A percentile compares a stretch with the other conserved stretches of the same genome.
phyloP scores from a whole-genome alignment of 2,113 vertebrate genomes.

The Nothobranchius kuhntae region DNA sequence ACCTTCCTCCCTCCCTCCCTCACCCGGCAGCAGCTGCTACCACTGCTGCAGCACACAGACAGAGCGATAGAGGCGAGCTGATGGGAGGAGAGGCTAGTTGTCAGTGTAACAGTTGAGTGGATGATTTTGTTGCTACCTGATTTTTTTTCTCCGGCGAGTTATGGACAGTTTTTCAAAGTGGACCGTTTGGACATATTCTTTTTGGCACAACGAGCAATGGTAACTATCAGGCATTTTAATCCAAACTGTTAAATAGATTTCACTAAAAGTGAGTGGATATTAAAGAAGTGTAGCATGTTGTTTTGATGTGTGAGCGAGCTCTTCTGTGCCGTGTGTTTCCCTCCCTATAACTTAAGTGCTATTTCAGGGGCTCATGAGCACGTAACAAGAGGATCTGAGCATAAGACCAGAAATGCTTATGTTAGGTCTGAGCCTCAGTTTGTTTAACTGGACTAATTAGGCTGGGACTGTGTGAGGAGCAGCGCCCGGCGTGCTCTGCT shows the following conservation, averaged over 20 bases:
- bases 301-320: constrained; percentile 36
- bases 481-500: constrained; percentile 29
- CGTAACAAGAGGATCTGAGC: constrained; percentile 64
- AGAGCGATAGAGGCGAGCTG: constrained; percentile 48
- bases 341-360: constrained; percentile 66
- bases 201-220: constrained; percentile 45
- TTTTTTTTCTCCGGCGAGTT: constrained; percentile 20
- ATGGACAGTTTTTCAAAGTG: constrained; percentile 46
- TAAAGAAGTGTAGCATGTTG: constrained; percentile 36
- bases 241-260: constrained; percentile 27
- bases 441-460: constrained; percentile 72
- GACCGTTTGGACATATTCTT: constrained; percentile 35
- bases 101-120: constrained; percentile 50
- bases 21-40: constrained; percentile 59
- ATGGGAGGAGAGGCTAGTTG: constrained; percentile 42
- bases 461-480: constrained; percentile 36
- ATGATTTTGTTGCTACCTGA: constrained; percentile 43
- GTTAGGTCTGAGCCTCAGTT: constrained; percentile 60
- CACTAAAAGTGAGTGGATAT: constrained; percentile 31
- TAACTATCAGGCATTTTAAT: constrained; percentile 60
- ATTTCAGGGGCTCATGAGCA: constrained; percentile 60
- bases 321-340: constrained; percentile 26
- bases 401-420: constrained; percentile 70
- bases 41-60: constrained; percentile 52
- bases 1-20: constrained; percentile 48